Percentiles rank a stretch among this genome's conserved stretches.
Evolutionary conservation across 2,113 vertebrate genomes (phyloP).

Genomic region (Pandion haliaetus): DNA sequence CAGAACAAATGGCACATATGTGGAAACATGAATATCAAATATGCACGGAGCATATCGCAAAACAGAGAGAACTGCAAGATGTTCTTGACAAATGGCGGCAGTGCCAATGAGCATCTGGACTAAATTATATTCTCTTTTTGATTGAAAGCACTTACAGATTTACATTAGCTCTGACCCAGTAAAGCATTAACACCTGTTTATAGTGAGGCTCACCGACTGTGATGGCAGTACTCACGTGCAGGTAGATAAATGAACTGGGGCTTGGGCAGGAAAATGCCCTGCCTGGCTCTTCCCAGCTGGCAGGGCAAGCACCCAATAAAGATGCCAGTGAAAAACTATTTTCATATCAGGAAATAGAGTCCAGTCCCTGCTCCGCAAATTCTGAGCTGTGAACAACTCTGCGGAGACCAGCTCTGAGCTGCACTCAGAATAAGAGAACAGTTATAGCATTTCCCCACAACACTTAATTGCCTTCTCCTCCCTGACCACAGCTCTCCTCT

Average conservation of each 20-base stretch:
- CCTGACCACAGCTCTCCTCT: neutral
- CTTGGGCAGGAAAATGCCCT: neutral
- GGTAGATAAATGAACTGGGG: neutral
- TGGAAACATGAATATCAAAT: neutral
- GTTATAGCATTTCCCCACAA: fast-evolving
- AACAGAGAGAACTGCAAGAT: neutral
- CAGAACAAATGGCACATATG: neutral
- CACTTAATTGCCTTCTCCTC: neutral
- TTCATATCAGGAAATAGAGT: neutral
- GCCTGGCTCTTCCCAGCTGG: neutral
- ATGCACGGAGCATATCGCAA: fast-evolving
- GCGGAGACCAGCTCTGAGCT: neutral
- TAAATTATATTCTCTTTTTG: neutral
- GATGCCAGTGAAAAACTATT: neutral
- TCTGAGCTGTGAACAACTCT: neutral
- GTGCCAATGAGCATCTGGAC: neutral
- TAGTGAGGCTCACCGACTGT: neutral
- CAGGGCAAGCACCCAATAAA: neutral
- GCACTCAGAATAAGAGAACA: neutral
- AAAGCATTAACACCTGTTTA: neutral
- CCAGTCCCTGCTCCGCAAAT: neutral
- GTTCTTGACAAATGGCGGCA: neutral
- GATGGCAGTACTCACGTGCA: fast-evolving
- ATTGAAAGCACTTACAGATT: neutral
- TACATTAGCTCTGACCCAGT: neutral